These are phyloP conservation scores for Xiphorhynchus erythropygius DNA, from an alignment of 2,797 vertebrate genomes.

Conservation along the genomic window DNA sequence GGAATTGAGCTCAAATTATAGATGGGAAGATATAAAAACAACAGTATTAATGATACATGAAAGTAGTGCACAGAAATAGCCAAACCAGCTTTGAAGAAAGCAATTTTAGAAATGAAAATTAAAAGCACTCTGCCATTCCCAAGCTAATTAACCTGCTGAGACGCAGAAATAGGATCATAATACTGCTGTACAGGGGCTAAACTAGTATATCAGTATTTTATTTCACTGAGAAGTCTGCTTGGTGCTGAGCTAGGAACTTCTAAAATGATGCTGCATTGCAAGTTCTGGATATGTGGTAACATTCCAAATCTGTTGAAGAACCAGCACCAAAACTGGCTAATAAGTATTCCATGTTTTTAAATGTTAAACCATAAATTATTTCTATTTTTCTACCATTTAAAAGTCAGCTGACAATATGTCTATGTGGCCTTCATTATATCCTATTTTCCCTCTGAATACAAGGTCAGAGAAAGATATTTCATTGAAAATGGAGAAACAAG, in stretches of 20 bases:
- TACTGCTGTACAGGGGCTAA: neutral
- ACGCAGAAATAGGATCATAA: neutral
- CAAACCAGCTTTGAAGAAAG: neutral
- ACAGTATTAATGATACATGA: neutral
- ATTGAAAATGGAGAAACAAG: slow-evolving; percentile 20
- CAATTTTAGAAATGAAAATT: neutral
- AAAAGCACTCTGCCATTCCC: neutral
- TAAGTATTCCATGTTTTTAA: neutral
- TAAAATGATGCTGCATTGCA: neutral
- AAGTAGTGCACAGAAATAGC: neutral
- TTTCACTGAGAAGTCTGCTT: neutral
- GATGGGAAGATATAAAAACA: neutral
- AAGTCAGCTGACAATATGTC: neutral
- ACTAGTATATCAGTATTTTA: neutral
- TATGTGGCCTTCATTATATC: neutral
- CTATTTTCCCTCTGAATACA: neutral
- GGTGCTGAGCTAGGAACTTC: neutral
- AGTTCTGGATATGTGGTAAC: neutral
- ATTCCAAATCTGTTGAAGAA: neutral
- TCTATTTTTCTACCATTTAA: neutral
- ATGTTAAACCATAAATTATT: neutral
- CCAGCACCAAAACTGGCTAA: neutral
- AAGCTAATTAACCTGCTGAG: neutral
- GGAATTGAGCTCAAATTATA: neutral
- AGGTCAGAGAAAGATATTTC: slow-evolving; percentile 19